A percentile compares a stretch with the other conserved stretches of the same genome.
Evolutionary conservation across 2,113 vertebrate genomes (phyloP).

Genomic region (Hippocampus comes): DNA sequence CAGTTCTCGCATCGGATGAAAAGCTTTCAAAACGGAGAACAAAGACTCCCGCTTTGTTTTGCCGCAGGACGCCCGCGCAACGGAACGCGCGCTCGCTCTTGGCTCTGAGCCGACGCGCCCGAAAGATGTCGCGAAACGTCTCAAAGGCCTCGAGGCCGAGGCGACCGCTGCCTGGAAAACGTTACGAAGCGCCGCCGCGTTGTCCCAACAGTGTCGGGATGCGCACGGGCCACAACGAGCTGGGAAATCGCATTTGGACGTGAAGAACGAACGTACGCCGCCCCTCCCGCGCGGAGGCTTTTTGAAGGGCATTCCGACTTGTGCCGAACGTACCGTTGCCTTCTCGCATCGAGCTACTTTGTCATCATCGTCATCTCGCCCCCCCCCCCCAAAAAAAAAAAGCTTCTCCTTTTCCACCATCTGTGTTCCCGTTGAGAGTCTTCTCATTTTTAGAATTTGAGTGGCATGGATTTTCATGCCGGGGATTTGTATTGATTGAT

Average conservation of each 20-base stretch:
- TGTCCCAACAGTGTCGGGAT: too few species aligned
- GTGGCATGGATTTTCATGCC: too few species aligned
- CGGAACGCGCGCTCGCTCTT: conserved; percentile 47
- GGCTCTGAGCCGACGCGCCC: conserved; percentile 24
- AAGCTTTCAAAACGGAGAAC: conserved; percentile 50
- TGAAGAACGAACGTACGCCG: too few species aligned
- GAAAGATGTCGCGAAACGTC: conserved; percentile 26
- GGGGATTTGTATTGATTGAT: too few species aligned
- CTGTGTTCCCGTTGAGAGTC: conserved; percentile 27
- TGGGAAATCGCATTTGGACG: too few species aligned
- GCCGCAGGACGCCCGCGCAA: conserved; percentile 31
- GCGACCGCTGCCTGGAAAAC: too few species aligned
- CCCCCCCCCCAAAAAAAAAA: too few species aligned
- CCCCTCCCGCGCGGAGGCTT: too few species aligned
- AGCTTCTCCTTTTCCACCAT: conserved; percentile 1
- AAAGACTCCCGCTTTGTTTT: conserved; percentile 56
- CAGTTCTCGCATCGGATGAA: conserved; percentile 53
- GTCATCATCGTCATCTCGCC: not conserved
- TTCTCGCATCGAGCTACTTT: too few species aligned
- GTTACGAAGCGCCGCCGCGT: not conserved
- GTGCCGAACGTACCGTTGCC: too few species aligned
- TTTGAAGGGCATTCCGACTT: too few species aligned
- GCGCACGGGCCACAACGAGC: too few species aligned
- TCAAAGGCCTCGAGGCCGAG: not conserved
- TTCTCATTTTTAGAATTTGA: conserved; percentile 45